A percentile compares a stretch with the other conserved stretches of the same genome.
Evolutionary conservation across 2,113 vertebrate genomes (phyloP).

Genomic region (Falco punctatus): DNA sequence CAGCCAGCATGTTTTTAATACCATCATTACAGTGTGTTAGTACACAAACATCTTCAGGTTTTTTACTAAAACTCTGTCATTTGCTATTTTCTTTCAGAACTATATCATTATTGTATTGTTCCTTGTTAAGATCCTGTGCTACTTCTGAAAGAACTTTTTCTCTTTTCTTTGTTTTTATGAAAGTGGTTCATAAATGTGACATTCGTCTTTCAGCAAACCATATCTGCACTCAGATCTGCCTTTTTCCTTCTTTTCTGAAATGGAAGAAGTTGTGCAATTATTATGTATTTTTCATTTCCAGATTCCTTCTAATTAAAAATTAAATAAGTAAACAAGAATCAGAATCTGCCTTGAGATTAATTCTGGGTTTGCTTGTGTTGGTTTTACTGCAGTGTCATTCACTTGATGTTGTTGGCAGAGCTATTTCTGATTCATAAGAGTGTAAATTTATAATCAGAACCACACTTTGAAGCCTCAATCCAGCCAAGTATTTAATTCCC

Average conservation of each 20-base stretch:
- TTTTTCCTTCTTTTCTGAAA: neutral
- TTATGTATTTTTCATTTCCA: neutral
- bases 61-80: neutral
- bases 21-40: neutral
- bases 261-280: neutral
- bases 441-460: neutral
- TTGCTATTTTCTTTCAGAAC: neutral
- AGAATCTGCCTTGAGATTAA: neutral
- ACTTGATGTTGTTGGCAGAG: neutral
- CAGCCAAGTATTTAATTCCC: slow-evolving; percentile 12
- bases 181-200: neutral
- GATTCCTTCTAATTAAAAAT: neutral
- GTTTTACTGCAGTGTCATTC: neutral
- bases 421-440: neutral
- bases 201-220: neutral
- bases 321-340: neutral
- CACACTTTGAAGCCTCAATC: neutral
- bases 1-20: neutral
- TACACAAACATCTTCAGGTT: neutral
- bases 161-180: neutral
- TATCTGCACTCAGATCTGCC: neutral
- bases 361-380: neutral
- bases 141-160: neutral
- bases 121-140: neutral
- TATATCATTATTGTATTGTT: neutral